Conservation (phyloP, 2,888 invertebrate species). For the Lordiphosa fenestrarum region DNA sequence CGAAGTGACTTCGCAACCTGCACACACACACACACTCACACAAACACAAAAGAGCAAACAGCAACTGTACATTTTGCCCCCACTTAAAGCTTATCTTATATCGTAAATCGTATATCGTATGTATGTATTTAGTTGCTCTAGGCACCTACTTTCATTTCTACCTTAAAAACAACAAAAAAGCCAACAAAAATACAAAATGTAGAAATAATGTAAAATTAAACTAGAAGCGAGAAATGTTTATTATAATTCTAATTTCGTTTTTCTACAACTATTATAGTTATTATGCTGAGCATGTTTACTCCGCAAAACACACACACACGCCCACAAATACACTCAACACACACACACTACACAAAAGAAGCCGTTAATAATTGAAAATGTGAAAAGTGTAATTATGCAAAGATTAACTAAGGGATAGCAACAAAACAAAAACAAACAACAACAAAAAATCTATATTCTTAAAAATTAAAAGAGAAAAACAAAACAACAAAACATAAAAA, state of each 20-base stretch:
- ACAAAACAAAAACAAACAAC: constrained; percentile 27
- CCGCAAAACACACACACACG: constrained; percentile 10
- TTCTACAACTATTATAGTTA: constrained; percentile 21
- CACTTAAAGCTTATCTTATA: constrained; percentile 8
- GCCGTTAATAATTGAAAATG: constrained; percentile 36
- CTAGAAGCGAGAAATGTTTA: constrained; percentile 34
- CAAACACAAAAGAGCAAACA: constrained; percentile 17
- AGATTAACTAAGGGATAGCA: constrained; percentile 43
- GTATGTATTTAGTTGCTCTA: constrained; percentile 55
- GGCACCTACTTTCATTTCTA: constrained; percentile 51
- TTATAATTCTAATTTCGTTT: constrained; percentile 32
- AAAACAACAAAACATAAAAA: constrained; percentile 22
- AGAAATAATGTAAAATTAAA: constrained; percentile 6
- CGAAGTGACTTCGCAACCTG: too few species aligned
- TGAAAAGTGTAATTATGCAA: constrained; percentile 16
- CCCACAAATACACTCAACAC: too few species aligned
- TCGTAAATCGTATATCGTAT: constrained; percentile 10
- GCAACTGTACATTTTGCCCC: constrained; percentile 28
- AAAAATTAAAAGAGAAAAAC: constrained; percentile 46
- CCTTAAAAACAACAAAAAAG: constrained; percentile 45
- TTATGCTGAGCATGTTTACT: constrained; percentile 33
- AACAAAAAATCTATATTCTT: constrained; percentile 67
- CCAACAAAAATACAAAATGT: constrained; percentile 8
- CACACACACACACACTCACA: constrained; percentile 11
- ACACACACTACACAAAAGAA: constrained; percentile 12